These are phyloP conservation scores for Hemiscyllium ocellatum DNA, from an alignment of 2,113 vertebrate genomes.

Conservation along the genomic window DNA sequence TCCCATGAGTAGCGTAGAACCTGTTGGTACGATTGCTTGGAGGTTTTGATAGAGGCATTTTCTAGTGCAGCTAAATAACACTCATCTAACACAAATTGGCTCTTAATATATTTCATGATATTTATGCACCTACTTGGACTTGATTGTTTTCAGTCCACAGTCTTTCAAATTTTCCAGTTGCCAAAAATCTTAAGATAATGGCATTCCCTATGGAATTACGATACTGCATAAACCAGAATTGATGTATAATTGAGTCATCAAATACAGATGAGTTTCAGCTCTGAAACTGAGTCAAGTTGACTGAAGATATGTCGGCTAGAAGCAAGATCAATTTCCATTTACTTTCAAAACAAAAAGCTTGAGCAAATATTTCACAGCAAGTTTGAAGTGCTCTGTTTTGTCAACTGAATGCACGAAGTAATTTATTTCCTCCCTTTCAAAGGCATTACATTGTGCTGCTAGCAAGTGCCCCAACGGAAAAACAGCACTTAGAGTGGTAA, in stretches of 20 bases:
- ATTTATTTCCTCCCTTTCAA: conserved; percentile 52
- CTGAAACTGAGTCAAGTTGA: not conserved
- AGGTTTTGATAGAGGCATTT: not conserved
- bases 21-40: not conserved
- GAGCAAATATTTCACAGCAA: conserved; percentile 12
- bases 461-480: conserved; percentile 75
- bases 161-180: not conserved
- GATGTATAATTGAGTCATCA: not conserved
- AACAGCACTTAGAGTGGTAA: conserved; percentile 81
- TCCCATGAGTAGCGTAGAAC: not conserved
- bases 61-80: not conserved
- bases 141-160: not conserved
- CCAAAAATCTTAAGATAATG: not conserved
- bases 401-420: not conserved
- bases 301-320: not conserved
- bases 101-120: not conserved
- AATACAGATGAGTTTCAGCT: not conserved
- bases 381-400: not conserved
- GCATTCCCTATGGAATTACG: not conserved
- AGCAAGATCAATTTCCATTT: not conserved
- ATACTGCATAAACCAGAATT: not conserved
- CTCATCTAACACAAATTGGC: not conserved
- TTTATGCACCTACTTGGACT: not conserved
- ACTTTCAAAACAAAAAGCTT: not conserved
- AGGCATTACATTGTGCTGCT: conserved; percentile 90